Base-by-base conservation (phyloP, 2,113 vertebrate genomes). In the Malurus cyaneus region DNA sequence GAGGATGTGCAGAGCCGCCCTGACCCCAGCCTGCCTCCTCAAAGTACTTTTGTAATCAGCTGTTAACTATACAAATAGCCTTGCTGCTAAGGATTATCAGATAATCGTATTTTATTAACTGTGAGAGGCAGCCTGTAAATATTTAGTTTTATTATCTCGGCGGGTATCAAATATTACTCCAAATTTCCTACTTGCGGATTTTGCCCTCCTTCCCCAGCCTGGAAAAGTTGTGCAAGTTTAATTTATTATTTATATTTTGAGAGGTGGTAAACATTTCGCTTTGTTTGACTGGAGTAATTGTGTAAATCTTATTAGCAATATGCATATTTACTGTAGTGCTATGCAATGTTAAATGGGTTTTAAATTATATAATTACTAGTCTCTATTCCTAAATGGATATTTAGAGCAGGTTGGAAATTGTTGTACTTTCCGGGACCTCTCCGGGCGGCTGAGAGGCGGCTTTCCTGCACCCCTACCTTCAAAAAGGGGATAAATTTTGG, bases 271-370 rank as follows among this genome's bases (percentile, higher is more conserved):
- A 98, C 97, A 98, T 92, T 96, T 96, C 90, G 92, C 97, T 94
- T 96, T 98, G 97, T 98, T 98, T 98, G 97, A 97, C 97, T 81
- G 97, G 93, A 95, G 97, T 97, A 97, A 98, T 97, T 98, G 97
- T 97, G 97, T 96, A 97, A 98, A 98, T 97, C 97, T 97, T 98
- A 97, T 98, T 98, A 98, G 97, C 97, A 97, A 97, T 97, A 97
- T 98, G 97, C 97, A 97, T 98, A 98, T 98, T 98, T 97, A 98
- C 97, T 97, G 97, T 97, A 96, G 97, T 96, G 97, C 97, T 97
- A 95, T 96, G 97, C 97, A 96, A 97, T 97, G 97, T 96, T 97
- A 97, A 98, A 98, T 97, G 96, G 97, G 94, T 97, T 98, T 97
- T 97, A 97, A 98, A 98, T 98, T 97, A 97, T 98, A 97, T 98